These are phyloP conservation scores for Emmelina monodactyla DNA, from an alignment of 2,888 invertebrate genomes.

Conservation along the genomic window DNA sequence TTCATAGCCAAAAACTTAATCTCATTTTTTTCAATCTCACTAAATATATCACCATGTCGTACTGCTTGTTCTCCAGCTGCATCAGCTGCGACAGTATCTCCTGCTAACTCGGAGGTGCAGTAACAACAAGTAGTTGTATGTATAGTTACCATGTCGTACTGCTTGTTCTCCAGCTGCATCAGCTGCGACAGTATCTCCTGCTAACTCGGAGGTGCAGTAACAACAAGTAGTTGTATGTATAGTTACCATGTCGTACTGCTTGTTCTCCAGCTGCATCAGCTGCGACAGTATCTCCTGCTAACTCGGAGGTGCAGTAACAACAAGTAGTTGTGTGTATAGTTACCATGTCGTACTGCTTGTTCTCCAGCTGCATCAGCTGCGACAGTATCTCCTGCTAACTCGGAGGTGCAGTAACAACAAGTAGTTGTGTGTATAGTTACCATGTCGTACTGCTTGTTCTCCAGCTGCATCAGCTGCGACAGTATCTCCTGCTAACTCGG, in stretches of 20 bases:
- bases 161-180: slow-evolving; percentile 66
- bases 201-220: no score
- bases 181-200: slow-evolving; percentile 66
- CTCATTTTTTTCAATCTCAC: no score
- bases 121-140: no score
- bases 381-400: slow-evolving; percentile 65
- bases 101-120: slow-evolving; percentile 59
- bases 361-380: slow-evolving; percentile 67
- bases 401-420: no score
- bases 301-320: no score
- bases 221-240: no score
- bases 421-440: slow-evolving; percentile 35
- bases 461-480: slow-evolving; percentile 67
- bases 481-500: slow-evolving; percentile 62
- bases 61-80: slow-evolving; percentile 66
- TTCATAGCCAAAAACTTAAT: no score
- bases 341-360: slow-evolving; percentile 66
- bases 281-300: slow-evolving; percentile 67
- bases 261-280: slow-evolving; percentile 67
- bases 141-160: slow-evolving; percentile 67
- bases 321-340: slow-evolving; percentile 20
- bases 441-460: slow-evolving; percentile 66
- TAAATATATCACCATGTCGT: slow-evolving; percentile 68
- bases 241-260: slow-evolving; percentile 66
- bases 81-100: slow-evolving; percentile 66